Evolutionary conservation across 2,888 invertebrate species (phyloP).

Genomic region (Achlya flavicornis): DNA sequence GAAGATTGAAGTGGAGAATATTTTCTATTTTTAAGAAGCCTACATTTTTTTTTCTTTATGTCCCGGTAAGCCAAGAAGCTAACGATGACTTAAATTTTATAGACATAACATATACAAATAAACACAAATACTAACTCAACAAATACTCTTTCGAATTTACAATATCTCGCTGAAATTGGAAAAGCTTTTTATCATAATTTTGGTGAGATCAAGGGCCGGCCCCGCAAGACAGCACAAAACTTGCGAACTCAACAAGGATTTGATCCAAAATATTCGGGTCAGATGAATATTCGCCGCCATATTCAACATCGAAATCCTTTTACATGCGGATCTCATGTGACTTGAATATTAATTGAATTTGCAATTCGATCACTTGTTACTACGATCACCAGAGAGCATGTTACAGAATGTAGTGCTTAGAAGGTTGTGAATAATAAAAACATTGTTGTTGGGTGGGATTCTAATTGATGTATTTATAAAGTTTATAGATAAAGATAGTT

Average conservation of each 20-base stretch:
- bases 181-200: slow-evolving; percentile 61
- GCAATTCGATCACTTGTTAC: slow-evolving; percentile 5
- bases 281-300: slow-evolving; percentile 25
- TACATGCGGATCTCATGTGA: slow-evolving; percentile 13
- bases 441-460: not conserved
- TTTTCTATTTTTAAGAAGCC: not conserved
- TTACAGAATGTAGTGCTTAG: not conserved
- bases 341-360: slow-evolving; percentile 13
- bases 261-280: slow-evolving; percentile 52
- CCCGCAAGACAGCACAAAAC: slow-evolving; percentile 39
- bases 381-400: not conserved
- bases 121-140: slow-evolving; percentile 20
- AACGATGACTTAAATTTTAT: no score
- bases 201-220: slow-evolving; percentile 47
- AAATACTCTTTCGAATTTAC: slow-evolving; percentile 35
- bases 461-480: not conserved
- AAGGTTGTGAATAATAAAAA: not conserved
- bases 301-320: slow-evolving; percentile 12
- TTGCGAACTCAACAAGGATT: slow-evolving; percentile 47
- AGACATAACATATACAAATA: slow-evolving; percentile 5
- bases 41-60: not conserved
- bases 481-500: no score
- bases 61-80: not conserved
- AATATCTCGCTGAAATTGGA: slow-evolving; percentile 47
- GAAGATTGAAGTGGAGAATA: not conserved